A percentile compares a stretch with the other conserved stretches of the same genome.
Conservation (phyloP, 2,113 vertebrate species). For the Elachura formosa region DNA sequence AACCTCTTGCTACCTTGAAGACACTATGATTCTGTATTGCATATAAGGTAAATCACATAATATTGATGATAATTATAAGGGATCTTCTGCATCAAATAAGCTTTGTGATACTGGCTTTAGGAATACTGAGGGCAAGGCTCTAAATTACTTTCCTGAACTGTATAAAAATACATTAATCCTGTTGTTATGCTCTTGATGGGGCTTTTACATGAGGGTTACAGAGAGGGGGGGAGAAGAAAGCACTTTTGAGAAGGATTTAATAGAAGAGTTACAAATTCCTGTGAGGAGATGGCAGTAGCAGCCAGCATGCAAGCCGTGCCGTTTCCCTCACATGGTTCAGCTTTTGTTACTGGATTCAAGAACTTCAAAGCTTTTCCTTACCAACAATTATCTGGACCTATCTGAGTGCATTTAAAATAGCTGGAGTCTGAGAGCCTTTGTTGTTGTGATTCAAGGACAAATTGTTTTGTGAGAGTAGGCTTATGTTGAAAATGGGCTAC, state of each 20-base stretch:
- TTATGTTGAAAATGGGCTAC: neutral
- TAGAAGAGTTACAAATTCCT: neutral
- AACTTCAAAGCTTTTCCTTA: neutral
- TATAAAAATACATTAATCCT: neutral
- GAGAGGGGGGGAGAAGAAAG: neutral
- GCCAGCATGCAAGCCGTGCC: accelerated
- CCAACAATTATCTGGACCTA: neutral
- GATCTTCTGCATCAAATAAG: neutral
- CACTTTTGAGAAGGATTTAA: neutral
- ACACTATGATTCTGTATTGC: neutral
- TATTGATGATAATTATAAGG: neutral
- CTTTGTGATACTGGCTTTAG: neutral
- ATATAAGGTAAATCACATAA: neutral
- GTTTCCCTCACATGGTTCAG: neutral
- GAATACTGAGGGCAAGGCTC: neutral
- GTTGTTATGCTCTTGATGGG: neutral
- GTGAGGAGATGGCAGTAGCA: neutral
- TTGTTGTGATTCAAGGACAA: neutral
- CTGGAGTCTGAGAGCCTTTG: neutral
- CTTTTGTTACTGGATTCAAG: neutral
- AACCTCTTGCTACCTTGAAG: neutral
- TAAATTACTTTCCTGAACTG: neutral
- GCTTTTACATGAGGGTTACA: neutral
- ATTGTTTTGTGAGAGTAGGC: neutral
- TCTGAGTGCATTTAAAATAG: neutral